phyloP scores from a whole-genome alignment of 2,113 vertebrate species.

The Corythoichthys intestinalis region DNA sequence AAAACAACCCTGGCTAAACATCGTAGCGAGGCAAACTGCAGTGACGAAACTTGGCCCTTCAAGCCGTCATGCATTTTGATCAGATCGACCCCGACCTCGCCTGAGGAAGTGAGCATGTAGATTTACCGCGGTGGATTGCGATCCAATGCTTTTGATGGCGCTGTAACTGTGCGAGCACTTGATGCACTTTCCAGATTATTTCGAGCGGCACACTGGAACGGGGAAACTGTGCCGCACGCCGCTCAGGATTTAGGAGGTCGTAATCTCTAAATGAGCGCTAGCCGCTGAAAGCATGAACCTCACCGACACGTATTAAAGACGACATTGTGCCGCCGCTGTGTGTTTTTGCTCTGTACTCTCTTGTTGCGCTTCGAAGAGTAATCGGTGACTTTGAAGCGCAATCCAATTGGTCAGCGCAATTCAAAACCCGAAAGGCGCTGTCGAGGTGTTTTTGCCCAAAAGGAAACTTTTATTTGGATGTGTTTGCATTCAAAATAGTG shows the following conservation, averaged over 20 bases:
- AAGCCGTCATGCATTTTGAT: conserved; percentile 32
- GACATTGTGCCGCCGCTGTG: conserved; percentile 6
- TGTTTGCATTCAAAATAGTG: conserved; percentile 64
- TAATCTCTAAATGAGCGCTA: conserved; percentile 29
- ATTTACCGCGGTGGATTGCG: conserved; percentile 21
- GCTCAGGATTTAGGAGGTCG: conserved; percentile 20
- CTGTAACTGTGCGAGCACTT: conserved; percentile 14
- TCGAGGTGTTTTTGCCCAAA: conserved; percentile 60
- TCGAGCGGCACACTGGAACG: conserved; percentile 3
- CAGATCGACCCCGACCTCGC: conserved; percentile 12
- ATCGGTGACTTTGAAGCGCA: conserved; percentile 54
- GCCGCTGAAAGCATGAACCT: conserved; percentile 30
- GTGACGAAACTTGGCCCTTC: neutral
- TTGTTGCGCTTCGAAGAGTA: conserved; percentile 52
- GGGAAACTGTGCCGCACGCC: conserved; percentile 7
- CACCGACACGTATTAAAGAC: conserved; percentile 1
- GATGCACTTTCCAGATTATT: conserved; percentile 53
- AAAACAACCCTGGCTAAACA: neutral
- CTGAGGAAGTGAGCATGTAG: conserved; percentile 5
- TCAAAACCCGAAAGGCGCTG: conserved; percentile 54
- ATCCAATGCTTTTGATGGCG: conserved; percentile 18
- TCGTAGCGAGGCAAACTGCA: neutral
- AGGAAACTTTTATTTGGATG: conserved; percentile 54
- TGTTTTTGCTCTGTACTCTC: conserved; percentile 31
- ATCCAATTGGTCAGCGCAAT: conserved; percentile 57